Conservation (phyloP, 2,113 vertebrate genomes). For the Ascaphus truei region DNA sequence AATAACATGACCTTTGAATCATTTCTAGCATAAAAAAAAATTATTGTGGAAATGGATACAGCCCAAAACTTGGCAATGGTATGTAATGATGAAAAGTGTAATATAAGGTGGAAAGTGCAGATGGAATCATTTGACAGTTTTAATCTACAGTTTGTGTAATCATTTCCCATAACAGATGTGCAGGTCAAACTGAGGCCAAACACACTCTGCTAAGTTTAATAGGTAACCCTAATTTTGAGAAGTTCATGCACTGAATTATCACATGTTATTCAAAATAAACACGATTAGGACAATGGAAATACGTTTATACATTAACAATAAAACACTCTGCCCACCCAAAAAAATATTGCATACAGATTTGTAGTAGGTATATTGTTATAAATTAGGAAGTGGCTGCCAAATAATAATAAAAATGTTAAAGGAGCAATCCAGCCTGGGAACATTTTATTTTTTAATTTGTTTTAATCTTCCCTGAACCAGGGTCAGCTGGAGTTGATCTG, state of each 20-base stretch:
- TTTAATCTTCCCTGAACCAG: no score
- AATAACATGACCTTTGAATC: not conserved
- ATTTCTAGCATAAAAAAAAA: not conserved
- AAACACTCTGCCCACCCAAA: no score
- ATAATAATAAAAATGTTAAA: no score
- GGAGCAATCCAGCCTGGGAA: no score
- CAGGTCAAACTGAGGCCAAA: constrained; percentile 13
- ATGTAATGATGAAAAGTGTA: constrained; percentile 26
- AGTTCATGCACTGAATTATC: not conserved
- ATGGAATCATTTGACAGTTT: constrained; percentile 31
- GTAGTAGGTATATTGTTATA: no score
- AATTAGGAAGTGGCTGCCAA: no score
- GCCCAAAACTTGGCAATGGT: constrained; percentile 15
- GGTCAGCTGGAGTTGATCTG: no score
- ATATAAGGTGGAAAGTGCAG: constrained; percentile 25
- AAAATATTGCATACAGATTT: no score
- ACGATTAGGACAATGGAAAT: no score
- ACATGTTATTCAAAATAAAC: no score
- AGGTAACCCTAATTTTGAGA: not conserved
- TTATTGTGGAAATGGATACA: not conserved
- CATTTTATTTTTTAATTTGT: no score
- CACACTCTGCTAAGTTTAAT: not conserved
- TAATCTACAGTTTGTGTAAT: constrained; percentile 30
- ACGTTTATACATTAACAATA: no score
- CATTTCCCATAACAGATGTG: constrained; percentile 37